These are phyloP conservation scores for Myiozetetes cayanensis DNA, from an alignment of 2,113 vertebrate species.

Conservation along the genomic window DNA sequence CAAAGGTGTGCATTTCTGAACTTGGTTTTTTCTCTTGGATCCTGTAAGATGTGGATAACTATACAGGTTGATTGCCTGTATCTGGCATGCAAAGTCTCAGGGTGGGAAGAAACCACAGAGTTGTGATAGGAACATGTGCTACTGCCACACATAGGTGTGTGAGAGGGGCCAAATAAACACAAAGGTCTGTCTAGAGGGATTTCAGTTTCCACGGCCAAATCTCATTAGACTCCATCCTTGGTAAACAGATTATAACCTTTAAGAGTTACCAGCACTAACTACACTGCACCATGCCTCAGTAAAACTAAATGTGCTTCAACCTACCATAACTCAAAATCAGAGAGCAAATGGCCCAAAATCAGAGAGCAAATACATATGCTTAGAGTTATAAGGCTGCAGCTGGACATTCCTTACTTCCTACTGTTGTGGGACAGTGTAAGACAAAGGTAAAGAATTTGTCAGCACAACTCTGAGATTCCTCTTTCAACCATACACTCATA, in stretches of 20 bases:
- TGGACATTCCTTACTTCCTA: background rate
- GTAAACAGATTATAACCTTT: background rate
- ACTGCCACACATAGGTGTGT: rapidly evolving
- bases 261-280: background rate
- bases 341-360: background rate
- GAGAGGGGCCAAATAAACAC: background rate
- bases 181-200: background rate
- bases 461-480: background rate
- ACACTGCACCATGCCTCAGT: background rate
- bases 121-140: background rate
- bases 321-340: background rate
- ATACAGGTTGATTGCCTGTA: background rate
- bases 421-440: background rate
- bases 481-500: background rate
- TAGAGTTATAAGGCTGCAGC: background rate
- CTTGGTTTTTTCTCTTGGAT: background rate
- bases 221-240: background rate
- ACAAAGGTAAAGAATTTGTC: background rate
- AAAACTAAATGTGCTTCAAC: background rate
- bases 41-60: background rate
- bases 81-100: background rate
- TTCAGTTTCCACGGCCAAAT: background rate
- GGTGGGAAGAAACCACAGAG: background rate
- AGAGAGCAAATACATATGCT: background rate
- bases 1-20: background rate